phyloP scores from a whole-genome alignment of 2,888 invertebrate genomes.

The Zelleria hepariella region DNA sequence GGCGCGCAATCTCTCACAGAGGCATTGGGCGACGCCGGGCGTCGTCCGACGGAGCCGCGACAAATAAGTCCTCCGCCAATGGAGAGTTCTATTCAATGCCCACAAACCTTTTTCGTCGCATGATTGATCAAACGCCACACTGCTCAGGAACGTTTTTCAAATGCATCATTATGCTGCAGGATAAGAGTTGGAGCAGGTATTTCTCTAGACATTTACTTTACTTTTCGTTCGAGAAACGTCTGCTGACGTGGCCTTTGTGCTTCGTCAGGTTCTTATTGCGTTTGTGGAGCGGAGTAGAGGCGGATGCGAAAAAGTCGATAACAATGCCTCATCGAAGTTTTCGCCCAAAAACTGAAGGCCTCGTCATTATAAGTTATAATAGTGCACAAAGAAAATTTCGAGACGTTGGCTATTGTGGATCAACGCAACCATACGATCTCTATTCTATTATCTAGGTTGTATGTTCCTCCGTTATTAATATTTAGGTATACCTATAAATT shows the following conservation, averaged over 20 bases:
- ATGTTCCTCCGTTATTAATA: too few relatives aligned
- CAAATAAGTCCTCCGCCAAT: constrained; percentile 51
- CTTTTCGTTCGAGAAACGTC: background rate
- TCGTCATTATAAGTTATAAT: constrained; percentile 64
- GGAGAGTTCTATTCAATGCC: constrained; percentile 49
- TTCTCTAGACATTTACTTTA: background rate
- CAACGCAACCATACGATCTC: background rate
- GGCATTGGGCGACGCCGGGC: constrained; percentile 26
- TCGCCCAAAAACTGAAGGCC: constrained; percentile 20
- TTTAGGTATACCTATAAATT: too few relatives aligned
- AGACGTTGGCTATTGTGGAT: constrained; percentile 13
- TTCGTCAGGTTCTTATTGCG: background rate
- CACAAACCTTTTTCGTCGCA: constrained; percentile 59
- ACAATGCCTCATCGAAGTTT: constrained; percentile 1
- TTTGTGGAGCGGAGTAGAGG: background rate
- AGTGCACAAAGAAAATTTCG: constrained; percentile 47
- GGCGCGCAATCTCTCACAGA: constrained; percentile 45
- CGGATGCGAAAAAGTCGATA: background rate
- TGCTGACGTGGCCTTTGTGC: background rate
- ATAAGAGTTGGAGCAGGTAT: constrained; percentile 9
- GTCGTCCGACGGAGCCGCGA: constrained; percentile 38
- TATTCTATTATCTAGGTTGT: background rate
- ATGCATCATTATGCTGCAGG: constrained; percentile 35
- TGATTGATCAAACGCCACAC: constrained; percentile 56
- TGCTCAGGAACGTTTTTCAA: constrained; percentile 29